Evolutionary conservation across 2,797 vertebrate genomes (phyloP), one percentile per base, ranked within the genome.

Genomic region (Cynopterus sphinx): DNA sequence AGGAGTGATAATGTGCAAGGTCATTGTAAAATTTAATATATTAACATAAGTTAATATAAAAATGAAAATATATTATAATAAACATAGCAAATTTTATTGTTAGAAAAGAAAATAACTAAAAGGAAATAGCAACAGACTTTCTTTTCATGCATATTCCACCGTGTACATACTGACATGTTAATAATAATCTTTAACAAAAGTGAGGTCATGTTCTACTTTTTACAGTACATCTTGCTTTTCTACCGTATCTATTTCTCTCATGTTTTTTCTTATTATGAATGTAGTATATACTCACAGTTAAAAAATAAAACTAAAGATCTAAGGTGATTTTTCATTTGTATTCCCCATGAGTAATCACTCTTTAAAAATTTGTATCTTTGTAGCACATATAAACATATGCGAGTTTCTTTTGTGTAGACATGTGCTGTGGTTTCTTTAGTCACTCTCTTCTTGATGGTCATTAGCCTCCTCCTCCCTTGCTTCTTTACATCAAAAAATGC

Each of bases 1-100:
- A 87, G 46, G 4, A 67, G 33, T 79, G 91, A 92, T 94, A 84
- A 71, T 78, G 79, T 0, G 59, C 6, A 57, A 82, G 7, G 24
- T 77, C 13, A 55, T 81, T 81, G 17, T 88, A 55, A 75, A 55
- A 36, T 74, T 85, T 82, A 9, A 46, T 49, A 28, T 71, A 59
- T 86, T 89, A 59, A 1, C 49, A 86, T n/a, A 85, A 92, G 71
- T 85, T 75, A 86, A 63, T 75, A 53, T 79, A 73, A 91, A 95
- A 63, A 49, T 51, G 12, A 79, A 83, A 91, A 65, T 65, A 9
- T 61, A 15, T 70, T 43, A 11, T 79, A 68, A n/a, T 43, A 81
- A 89, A 94, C 82, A 46, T 59, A 49, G 41, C 36, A 65, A 15
- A 57, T 61, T 90, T 88, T 81, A 28, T 53, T 84, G 28, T 71